Evolutionary conservation across 2,888 invertebrate genomes (phyloP), one percentile per base, ranked within the genome.

Genomic region (Lacanobia wlatinum): DNA sequence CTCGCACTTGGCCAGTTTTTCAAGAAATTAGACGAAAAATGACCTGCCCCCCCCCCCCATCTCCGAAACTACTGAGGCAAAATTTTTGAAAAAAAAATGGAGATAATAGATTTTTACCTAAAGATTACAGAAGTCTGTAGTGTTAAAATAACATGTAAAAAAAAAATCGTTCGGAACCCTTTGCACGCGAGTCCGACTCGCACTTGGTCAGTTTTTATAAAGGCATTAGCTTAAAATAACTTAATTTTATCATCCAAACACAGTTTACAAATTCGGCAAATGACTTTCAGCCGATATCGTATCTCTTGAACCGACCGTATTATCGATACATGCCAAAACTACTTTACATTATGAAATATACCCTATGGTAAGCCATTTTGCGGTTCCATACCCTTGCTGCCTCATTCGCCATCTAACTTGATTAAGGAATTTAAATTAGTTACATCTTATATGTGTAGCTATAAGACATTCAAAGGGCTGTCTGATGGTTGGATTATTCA

Each of bases 381-480:
- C 60, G 78, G 78, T 71, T 63, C 59, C 46, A 23, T 34, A 23
- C 70, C 71, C 78, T 59, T 48, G 43, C 78, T 63, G 23, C 56
- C 61, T 60, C 50, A 58, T 63, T 50, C 63, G 60, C 43, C 63
- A 52, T 43, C 12, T 76, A 71, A 76, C 46, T 78, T 63, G 53
- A 78, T 71, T 60, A 64, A 43, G 63, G 59, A 78, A 78, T 71
- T 70, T 71, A 68, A 78, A 78, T 77, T 76, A 69, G 60, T 62
- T 62, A 70, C 38, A 52, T 53, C 61, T 52, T 58, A 60, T 6
- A 65, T 53, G 38, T 43, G 38, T 72, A 75, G 55, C 28, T 73
- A 56, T 76, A 68, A n/a, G 56, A 70, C 34, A 46, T 18, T 64
- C 64, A 63, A 78, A 64, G 72, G 63, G 34, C 56, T 56, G 56